phyloP scores from a whole-genome alignment of 2,113 vertebrate species.

The Xerus inauris region DNA sequence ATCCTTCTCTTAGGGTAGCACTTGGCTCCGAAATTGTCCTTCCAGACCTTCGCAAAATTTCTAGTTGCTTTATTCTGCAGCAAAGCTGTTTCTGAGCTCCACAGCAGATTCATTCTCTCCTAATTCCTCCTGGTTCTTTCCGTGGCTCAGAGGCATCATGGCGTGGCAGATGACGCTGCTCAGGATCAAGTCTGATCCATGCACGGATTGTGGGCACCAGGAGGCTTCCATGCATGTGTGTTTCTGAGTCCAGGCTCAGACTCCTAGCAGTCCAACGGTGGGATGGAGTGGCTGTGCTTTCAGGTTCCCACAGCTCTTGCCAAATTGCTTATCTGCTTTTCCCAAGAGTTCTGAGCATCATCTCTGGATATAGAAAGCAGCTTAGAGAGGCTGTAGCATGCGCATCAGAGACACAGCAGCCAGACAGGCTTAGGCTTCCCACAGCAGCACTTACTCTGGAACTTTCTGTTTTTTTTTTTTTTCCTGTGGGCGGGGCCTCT shows the following conservation, averaged over 20 bases:
- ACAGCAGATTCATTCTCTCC: background rate
- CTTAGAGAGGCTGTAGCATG: background rate
- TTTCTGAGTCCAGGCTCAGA: background rate
- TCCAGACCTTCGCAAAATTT: background rate
- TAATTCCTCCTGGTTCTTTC: fast-evolving
- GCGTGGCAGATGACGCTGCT: fast-evolving
- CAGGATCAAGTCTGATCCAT: fast-evolving
- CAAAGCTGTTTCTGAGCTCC: background rate
- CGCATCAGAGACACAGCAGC: background rate
- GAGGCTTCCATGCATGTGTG: background rate
- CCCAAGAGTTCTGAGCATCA: background rate
- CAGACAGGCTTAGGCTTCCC: too few relatives aligned
- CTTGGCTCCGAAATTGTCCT: background rate
- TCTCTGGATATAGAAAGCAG: background rate
- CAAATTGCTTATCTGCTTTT: background rate
- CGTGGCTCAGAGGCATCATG: fast-evolving
- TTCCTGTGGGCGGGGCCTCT: background rate
- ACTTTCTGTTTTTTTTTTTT: background rate
- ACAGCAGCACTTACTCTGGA: too few relatives aligned
- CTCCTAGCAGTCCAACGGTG: background rate
- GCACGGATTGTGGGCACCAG: fast-evolving
- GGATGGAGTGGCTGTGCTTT: background rate
- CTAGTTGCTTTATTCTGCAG: background rate
- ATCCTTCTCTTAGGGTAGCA: too few relatives aligned
- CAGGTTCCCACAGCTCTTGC: background rate